A percentile compares a stretch with the other conserved stretches of the same genome.
Evolutionary conservation across 2,888 invertebrate species (phyloP).

Genomic region (Cheilosia pagana): DNA sequence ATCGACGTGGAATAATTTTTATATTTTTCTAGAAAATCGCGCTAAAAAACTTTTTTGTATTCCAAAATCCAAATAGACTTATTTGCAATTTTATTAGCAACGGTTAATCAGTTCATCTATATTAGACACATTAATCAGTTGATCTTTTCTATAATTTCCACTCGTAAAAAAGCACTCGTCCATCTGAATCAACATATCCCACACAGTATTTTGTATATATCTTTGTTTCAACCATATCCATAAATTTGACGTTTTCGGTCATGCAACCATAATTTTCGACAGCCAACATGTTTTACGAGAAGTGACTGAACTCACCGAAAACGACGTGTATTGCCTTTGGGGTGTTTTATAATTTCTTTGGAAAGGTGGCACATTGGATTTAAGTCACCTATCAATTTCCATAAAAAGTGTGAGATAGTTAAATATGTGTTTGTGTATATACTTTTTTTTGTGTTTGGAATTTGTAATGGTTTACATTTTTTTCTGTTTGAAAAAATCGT

Average conservation of each 20-base stretch:
- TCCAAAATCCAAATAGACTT: background rate
- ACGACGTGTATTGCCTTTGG: conserved; percentile 46
- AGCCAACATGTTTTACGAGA: conserved; percentile 38
- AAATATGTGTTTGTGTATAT: background rate
- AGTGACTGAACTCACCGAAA: conserved; percentile 65
- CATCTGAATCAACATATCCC: conserved; percentile 26
- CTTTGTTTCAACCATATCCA: conserved; percentile 43
- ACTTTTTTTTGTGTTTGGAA: conserved; percentile 30
- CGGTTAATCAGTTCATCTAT: conserved; percentile 37
- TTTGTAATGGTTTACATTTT: conserved; percentile 19
- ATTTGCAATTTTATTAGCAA: background rate
- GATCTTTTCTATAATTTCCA: conserved; percentile 21
- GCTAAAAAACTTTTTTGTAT: too few relatives aligned
- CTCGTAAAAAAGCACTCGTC: background rate
- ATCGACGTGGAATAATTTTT: too few relatives aligned
- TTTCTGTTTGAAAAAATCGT: conserved; percentile 9
- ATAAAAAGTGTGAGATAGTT: conserved; percentile 36
- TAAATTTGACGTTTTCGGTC: conserved; percentile 60
- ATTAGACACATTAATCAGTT: conserved; percentile 42
- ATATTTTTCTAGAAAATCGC: too few relatives aligned
- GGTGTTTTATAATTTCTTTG: conserved; percentile 37
- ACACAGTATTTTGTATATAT: conserved; percentile 18
- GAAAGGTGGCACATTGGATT: conserved; percentile 35
- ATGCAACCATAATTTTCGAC: conserved; percentile 48
- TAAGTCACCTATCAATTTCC: conserved; percentile 37